phyloP scores from a whole-genome alignment of 2,797 vertebrate species.

The Gorsachius magnificus region DNA sequence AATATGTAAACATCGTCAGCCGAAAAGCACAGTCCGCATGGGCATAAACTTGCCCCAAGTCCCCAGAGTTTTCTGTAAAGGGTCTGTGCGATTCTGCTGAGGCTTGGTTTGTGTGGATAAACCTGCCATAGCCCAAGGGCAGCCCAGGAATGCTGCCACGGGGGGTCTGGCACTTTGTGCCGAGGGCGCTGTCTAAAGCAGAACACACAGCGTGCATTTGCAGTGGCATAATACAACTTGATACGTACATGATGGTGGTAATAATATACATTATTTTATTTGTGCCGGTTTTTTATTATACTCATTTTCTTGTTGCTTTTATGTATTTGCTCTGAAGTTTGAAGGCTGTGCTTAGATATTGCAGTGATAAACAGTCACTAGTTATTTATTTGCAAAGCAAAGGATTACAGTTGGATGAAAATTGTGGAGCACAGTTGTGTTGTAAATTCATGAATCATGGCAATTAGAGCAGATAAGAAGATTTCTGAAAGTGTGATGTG shows the following conservation, averaged over 20 bases:
- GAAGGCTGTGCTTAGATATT: background rate
- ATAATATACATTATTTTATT: background rate
- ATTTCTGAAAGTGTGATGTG: background rate
- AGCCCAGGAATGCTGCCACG: background rate
- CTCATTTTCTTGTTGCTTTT: background rate
- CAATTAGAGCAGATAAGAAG: slow-evolving; percentile 27
- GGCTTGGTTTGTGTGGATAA: background rate
- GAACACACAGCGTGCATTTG: background rate
- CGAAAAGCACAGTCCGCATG: background rate
- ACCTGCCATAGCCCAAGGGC: background rate
- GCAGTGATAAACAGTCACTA: background rate
- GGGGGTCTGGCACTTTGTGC: background rate
- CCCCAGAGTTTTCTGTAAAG: background rate
- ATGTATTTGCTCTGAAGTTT: background rate
- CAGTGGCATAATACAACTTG: background rate
- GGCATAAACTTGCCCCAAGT: background rate
- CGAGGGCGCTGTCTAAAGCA: background rate
- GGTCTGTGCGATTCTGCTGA: background rate
- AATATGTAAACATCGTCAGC: background rate
- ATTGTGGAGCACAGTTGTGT: background rate
- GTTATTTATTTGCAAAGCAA: background rate
- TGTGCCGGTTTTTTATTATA: background rate
- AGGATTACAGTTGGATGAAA: background rate
- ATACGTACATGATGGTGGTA: background rate
- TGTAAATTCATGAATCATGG: slow-evolving; percentile 7